phyloP scores from a whole-genome alignment of 2,113 vertebrate genomes.

The Ia io region DNA sequence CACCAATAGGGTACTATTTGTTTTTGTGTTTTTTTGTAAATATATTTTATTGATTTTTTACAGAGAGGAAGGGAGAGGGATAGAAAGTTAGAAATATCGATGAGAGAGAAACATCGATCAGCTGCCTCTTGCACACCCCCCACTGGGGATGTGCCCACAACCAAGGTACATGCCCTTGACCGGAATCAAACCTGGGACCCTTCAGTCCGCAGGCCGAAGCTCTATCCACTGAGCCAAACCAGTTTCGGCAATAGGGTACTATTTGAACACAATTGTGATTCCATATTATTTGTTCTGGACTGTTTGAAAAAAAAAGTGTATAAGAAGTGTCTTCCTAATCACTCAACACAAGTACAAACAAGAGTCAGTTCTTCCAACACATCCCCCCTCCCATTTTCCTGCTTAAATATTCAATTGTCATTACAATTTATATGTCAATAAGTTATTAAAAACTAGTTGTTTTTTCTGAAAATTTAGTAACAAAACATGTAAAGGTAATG shows the following conservation, averaged over 20 bases:
- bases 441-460: not conserved
- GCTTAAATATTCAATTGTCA: not conserved
- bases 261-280: not conserved
- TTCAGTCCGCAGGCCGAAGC: too few species aligned
- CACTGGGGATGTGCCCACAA: too few species aligned
- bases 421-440: not conserved
- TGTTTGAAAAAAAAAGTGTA: not conserved
- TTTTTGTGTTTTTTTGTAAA: too few species aligned
- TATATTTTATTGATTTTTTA: too few species aligned
- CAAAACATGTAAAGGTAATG: not conserved
- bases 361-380: not conserved
- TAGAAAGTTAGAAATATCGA: too few species aligned
- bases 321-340: not conserved
- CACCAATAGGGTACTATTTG: accelerated
- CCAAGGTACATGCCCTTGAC: too few species aligned
- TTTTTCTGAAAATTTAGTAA: not conserved
- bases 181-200: too few species aligned
- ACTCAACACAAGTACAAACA: not conserved
- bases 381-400: not conserved
- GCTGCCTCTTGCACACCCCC: too few species aligned
- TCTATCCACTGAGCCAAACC: too few species aligned
- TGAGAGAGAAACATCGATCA: too few species aligned
- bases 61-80: too few species aligned
- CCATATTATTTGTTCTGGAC: not conserved
- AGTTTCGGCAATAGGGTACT: accelerated